These are phyloP conservation scores for Drosophila longiperda DNA, from an alignment of 2,888 invertebrate genomes.

Conservation along the genomic window DNA sequence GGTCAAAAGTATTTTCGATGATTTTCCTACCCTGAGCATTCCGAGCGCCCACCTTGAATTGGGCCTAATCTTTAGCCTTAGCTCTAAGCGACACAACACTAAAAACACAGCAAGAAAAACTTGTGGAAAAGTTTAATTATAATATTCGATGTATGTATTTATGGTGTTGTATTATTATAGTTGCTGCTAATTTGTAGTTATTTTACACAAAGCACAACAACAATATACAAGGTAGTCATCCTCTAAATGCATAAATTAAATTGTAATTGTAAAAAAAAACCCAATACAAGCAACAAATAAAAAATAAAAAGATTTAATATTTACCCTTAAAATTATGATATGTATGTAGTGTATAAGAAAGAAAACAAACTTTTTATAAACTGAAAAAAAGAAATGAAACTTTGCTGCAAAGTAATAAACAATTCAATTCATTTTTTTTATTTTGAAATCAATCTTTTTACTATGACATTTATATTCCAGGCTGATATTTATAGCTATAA, in stretches of 20 bases:
- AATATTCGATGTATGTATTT: constrained; percentile 10
- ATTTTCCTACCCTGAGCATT: constrained; percentile 53
- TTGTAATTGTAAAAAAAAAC: constrained; percentile 62
- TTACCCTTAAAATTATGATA: constrained; percentile 49
- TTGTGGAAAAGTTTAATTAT: constrained; percentile 5
- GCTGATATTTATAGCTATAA: background rate
- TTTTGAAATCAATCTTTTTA: constrained; percentile 45
- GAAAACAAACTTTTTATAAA: constrained; percentile 45
- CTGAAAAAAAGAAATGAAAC: constrained; percentile 19
- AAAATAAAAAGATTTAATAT: constrained; percentile 47
- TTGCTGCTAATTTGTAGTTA: constrained; percentile 28
- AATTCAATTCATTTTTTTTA: constrained; percentile 60
- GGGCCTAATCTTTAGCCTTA: constrained; percentile 52
- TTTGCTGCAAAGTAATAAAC: constrained; percentile 64
- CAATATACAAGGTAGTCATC: constrained; percentile 48
- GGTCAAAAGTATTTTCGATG: constrained; percentile 52
- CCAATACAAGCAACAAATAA: constrained; percentile 56
- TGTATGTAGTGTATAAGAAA: constrained; percentile 44
- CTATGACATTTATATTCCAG: background rate
- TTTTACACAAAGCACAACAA: constrained; percentile 36
- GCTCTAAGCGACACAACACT: constrained; percentile 42
- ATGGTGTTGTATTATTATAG: constrained; percentile 30
- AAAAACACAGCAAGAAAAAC: constrained; percentile 18
- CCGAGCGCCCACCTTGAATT: constrained; percentile 51
- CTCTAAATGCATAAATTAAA: constrained; percentile 51